phyloP scores from a whole-genome alignment of 2,797 vertebrate species.

The Tachyglossus aculeatus region DNA sequence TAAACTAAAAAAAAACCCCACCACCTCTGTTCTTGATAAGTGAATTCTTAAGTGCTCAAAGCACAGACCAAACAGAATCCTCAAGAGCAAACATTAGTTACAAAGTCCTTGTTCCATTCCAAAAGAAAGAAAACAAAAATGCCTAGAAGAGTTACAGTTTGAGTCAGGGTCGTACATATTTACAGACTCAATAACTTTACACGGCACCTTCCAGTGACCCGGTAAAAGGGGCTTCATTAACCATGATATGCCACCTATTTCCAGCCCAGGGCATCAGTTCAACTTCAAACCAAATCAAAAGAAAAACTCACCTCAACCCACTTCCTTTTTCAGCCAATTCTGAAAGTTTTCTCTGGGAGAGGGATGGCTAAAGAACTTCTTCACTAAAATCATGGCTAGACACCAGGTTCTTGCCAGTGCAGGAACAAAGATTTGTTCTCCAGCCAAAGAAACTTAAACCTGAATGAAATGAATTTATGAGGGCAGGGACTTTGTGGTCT shows the following conservation, averaged over 20 bases:
- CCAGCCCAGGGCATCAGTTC: not conserved
- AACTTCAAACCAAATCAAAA: not conserved
- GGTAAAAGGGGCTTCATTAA: no score
- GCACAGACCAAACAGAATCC: no score
- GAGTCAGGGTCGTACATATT: no score
- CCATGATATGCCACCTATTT: not conserved
- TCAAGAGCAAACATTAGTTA: no score
- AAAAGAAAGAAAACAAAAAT: no score
- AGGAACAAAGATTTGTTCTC: not conserved
- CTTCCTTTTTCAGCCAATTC: not conserved
- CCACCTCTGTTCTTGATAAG: no score
- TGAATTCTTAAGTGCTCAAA: no score
- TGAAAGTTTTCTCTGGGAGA: not conserved
- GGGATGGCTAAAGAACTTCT: not conserved
- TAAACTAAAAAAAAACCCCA: no score
- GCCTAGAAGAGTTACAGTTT: no score
- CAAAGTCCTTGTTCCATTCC: no score
- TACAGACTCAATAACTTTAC: no score
- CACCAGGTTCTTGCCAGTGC: not conserved
- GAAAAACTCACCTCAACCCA: not conserved
- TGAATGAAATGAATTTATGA: not conserved
- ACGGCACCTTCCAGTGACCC: no score
- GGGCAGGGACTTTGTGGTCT: not conserved
- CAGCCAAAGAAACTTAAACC: not conserved
- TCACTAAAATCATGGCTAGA: not conserved